These are phyloP conservation scores for Carassius carassius DNA, from an alignment of 2,113 vertebrate genomes.

Conservation along the genomic window DNA sequence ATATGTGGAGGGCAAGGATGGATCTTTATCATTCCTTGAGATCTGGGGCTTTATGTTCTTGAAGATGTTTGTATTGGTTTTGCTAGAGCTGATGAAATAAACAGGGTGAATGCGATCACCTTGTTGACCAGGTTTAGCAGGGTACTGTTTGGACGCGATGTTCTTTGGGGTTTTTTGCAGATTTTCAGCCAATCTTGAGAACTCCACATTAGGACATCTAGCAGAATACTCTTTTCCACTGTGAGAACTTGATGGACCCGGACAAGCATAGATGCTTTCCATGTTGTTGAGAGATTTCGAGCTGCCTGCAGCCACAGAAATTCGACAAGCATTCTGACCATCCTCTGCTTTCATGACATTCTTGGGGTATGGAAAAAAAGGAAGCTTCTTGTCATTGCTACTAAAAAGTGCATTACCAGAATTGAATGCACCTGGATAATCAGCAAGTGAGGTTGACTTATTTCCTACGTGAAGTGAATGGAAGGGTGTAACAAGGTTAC, in stretches of 20 bases:
- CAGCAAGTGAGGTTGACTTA: constrained; percentile 40
- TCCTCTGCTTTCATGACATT: constrained; percentile 66
- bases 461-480: constrained; percentile 22
- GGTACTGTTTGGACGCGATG: constrained; percentile 51
- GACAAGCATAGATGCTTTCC: constrained; percentile 47
- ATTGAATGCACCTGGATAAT: constrained; percentile 59
- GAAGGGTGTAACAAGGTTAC: constrained; percentile 61
- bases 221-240: constrained; percentile 41
- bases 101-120: constrained; percentile 60
- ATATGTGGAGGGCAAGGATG: constrained; percentile 55
- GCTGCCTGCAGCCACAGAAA: constrained; percentile 56
- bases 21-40: constrained; percentile 41
- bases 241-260: constrained; percentile 55
- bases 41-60: constrained; percentile 62
- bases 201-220: constrained; percentile 56
- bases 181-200: constrained; percentile 53
- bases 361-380: constrained; percentile 68
- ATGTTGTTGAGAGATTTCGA: constrained; percentile 55
- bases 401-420: constrained; percentile 66
- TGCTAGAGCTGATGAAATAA: constrained; percentile 62
- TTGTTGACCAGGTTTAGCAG: constrained; percentile 57
- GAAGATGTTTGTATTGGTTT: constrained; percentile 50
- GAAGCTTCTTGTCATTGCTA: constrained; percentile 67
- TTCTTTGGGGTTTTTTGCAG: constrained; percentile 58
- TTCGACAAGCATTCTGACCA: constrained; percentile 67